Conservation (phyloP, 2,113 vertebrate species). For the Myxocyprinus asiaticus region DNA sequence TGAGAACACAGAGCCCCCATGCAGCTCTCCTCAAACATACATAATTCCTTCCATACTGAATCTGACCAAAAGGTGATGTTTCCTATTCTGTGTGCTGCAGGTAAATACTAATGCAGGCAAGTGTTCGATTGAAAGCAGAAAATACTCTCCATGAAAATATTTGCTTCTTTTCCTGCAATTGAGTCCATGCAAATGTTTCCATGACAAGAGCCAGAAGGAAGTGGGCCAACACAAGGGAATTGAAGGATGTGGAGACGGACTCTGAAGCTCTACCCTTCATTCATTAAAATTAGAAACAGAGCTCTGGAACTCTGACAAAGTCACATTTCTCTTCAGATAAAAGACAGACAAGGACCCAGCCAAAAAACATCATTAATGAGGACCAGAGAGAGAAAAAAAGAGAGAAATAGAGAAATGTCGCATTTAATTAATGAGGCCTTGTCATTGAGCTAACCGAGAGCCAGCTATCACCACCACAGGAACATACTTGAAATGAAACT, state of each 20-base stretch:
- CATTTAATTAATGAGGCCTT: too few relatives aligned
- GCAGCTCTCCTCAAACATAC: background rate
- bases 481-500: too few relatives aligned
- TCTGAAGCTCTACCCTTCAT: background rate
- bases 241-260: background rate
- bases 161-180: background rate
- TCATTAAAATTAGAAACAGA: background rate
- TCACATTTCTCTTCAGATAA: background rate
- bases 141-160: background rate
- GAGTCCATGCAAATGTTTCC: too few relatives aligned
- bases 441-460: too few relatives aligned
- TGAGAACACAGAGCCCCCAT: background rate
- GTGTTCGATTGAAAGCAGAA: background rate
- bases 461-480: too few relatives aligned
- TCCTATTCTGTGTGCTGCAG: background rate
- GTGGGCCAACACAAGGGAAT: background rate
- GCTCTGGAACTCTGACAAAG: background rate
- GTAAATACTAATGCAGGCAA: background rate
- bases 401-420: too few relatives aligned
- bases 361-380: constrained; percentile 25
- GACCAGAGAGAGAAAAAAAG: background rate
- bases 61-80: background rate
- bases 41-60: background rate
- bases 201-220: background rate
- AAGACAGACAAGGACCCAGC: background rate